Conservation (phyloP, 1,140 invertebrate genomes). For the Sitodiplosis mosellana region DNA sequence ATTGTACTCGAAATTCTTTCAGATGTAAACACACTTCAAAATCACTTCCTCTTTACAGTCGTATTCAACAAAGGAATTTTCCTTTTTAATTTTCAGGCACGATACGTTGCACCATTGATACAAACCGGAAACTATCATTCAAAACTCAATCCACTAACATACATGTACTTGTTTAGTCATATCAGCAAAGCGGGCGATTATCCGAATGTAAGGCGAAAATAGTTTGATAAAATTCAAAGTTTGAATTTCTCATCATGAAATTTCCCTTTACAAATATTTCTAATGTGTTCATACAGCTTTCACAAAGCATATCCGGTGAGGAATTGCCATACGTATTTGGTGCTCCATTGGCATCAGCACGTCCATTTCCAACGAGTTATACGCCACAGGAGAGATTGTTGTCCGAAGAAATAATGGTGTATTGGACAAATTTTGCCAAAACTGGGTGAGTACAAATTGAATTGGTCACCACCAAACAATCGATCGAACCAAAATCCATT, state of each 20-base stretch:
- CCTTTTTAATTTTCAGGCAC: constrained; percentile 4
- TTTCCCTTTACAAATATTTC: background rate
- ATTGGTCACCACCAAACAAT: background rate
- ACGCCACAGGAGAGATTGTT: constrained; percentile 54
- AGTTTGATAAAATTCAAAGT: no score
- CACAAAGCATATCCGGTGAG: constrained; percentile 61
- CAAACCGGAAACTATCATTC: constrained; percentile 54
- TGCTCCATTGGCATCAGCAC: constrained; percentile 57
- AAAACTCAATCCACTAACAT: constrained; percentile 50
- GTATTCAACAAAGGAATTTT: no score
- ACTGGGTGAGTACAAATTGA: constrained; percentile 64
- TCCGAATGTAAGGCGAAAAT: constrained; percentile 33
- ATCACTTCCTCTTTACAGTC: no score
- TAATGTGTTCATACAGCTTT: constrained; percentile 15
- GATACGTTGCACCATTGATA: constrained; percentile 53
- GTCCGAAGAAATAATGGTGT: constrained; percentile 65
- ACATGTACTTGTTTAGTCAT: constrained; percentile 80
- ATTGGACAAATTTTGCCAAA: constrained; percentile 79
- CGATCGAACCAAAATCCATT: background rate
- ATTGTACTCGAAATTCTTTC: constrained; percentile 70
- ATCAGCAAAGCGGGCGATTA: constrained; percentile 54
- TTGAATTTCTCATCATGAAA: no score
- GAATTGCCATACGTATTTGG: constrained; percentile 85
- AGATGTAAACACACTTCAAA: constrained; percentile 36
- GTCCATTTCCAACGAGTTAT: constrained; percentile 55